Evolutionary conservation across 2,888 invertebrate species (phyloP), one percentile per base, ranked within the genome.

Genomic region (Ypsolopha scabrella): DNA sequence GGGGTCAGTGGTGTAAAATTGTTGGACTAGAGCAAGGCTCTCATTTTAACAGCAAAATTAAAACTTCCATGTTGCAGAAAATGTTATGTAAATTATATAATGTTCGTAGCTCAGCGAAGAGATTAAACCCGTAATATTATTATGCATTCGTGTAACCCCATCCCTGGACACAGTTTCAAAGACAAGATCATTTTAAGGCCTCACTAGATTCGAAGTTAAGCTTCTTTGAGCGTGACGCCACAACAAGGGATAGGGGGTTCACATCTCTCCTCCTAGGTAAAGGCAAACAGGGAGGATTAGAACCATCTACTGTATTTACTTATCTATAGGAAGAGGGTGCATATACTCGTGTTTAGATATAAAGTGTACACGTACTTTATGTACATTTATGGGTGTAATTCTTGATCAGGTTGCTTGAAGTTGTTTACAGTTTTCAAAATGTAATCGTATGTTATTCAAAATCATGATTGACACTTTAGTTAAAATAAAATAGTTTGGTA

Each of bases 131-230:
- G 52, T 60, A 60, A 62, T 60, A 55, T 65, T 58, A 70, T 69
- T 66, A 63, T 55, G 55, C 61, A 64, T 62, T 57, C 61, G 56
- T 52, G 54, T 58, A 57, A 61, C 58, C 62, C 60, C 62, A 57
- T 60, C 55, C 50, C 46, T 54, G 51, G 52, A 33, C 47, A 33
- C 41, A 50, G 53, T 56, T 53, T 54, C 54, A 57, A 56, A 56
- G 56, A 51, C 52, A 60, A 64, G 65, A 68, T 72, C 68, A 71
- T 68, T 70, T 70, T 70, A 66, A 68, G 61, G 66, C 65, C 63
- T 67, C 64, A 63, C 65, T 71, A 70, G 67, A 68, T 73, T 69
- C 63, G 55, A 56, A 60, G 60, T 70, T n/a, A 70, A 73, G 67
- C 68, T 65, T 64, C 66, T 74, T 72, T 72, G 68, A 67, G 63